A percentile compares a stretch with the other conserved stretches of the same genome.
Conservation (phyloP, 2,113 vertebrate genomes). For the Oncorhynchus kisutch region DNA sequence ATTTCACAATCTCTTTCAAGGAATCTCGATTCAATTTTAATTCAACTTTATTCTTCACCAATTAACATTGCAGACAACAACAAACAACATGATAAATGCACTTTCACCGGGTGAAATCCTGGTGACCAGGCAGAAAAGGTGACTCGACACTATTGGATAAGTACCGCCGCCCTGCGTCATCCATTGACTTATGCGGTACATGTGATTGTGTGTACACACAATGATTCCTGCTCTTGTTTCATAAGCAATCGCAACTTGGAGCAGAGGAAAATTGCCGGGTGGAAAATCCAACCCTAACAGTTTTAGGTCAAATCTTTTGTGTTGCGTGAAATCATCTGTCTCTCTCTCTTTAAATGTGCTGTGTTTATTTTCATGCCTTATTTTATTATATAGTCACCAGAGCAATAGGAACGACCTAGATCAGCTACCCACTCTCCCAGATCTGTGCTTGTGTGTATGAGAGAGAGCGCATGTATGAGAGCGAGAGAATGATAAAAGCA, state of each 20-base stretch:
- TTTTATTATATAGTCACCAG: conserved; percentile 15
- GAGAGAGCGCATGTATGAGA: no score
- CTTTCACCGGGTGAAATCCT: no score
- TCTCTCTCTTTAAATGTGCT: conserved; percentile 30
- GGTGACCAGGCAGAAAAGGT: no score
- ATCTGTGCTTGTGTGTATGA: not conserved
- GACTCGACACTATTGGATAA: not conserved
- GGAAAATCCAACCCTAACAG: not conserved
- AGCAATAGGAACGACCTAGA: conserved; percentile 20
- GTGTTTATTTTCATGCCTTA: not conserved
- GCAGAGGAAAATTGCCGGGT: not conserved
- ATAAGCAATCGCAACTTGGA: not conserved
- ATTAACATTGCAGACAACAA: no score
- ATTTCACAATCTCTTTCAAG: no score
- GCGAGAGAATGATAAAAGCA: no score
- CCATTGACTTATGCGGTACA: not conserved
- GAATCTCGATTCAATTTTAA: no score
- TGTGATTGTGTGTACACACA: not conserved
- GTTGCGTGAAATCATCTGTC: conserved; percentile 11
- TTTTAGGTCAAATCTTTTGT: not conserved
- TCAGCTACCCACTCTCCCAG: conserved; percentile 28
- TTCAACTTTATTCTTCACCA: no score
- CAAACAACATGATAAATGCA: no score
- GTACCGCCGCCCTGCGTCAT: not conserved
- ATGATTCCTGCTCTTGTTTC: not conserved